phyloP scores from a whole-genome alignment of 2,113 vertebrate species.

The Platysteira castanea region DNA sequence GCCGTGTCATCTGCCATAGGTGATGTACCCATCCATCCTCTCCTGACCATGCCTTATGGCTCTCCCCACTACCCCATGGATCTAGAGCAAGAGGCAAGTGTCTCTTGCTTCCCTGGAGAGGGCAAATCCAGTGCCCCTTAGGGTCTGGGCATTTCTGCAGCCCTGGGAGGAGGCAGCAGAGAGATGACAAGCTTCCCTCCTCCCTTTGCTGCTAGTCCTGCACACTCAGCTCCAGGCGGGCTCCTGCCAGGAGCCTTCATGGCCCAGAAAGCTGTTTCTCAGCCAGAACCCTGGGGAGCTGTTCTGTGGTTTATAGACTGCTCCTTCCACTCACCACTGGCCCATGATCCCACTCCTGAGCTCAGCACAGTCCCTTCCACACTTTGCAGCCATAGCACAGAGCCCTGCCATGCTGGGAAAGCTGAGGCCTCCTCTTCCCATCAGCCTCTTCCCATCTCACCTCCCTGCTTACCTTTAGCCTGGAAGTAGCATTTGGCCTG shows the following conservation, averaged over 20 bases:
- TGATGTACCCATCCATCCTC: background rate
- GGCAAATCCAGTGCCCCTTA: fast-evolving
- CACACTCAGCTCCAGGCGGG: fast-evolving
- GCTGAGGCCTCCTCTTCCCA: background rate
- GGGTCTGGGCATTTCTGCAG: background rate
- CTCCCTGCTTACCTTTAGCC: constrained; percentile 81
- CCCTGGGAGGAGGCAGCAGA: background rate
- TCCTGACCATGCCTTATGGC: background rate
- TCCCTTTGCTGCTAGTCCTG: background rate
- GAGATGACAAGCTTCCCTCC: fast-evolving
- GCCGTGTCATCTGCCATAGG: background rate
- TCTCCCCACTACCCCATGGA: background rate
- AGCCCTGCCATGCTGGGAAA: fast-evolving
- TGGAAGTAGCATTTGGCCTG: constrained; percentile 88
- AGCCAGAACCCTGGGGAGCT: constrained; percentile 30
- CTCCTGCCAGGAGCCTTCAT: background rate
- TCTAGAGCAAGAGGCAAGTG: background rate
- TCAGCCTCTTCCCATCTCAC: background rate
- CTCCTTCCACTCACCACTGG: background rate
- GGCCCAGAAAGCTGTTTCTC: background rate
- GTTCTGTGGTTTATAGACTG: background rate
- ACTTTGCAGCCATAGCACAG: fast-evolving
- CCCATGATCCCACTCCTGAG: background rate
- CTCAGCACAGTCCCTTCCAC: background rate
- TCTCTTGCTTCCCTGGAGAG: background rate